Evolutionary conservation across 2,888 invertebrate genomes (phyloP).

Genomic region (Limnephilus lunatus): DNA sequence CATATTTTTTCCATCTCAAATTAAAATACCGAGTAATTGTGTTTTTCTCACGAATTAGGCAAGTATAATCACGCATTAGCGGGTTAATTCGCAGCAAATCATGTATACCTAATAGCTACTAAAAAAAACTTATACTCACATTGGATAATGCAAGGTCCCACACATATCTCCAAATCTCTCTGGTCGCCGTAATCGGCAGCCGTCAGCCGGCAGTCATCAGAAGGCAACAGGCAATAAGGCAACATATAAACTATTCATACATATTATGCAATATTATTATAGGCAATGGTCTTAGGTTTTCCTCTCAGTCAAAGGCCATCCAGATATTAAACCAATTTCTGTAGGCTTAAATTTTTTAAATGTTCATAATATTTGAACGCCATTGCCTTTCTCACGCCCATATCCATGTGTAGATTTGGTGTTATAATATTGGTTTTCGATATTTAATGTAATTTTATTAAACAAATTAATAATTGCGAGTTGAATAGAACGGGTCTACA

Average conservation of each 20-base stretch:
- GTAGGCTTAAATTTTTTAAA: background rate
- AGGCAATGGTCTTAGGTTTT: background rate
- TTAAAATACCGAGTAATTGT: background rate
- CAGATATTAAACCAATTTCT: background rate
- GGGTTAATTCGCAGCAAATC: background rate
- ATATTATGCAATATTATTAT: too few relatives aligned
- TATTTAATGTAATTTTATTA: too few relatives aligned
- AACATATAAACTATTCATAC: too few relatives aligned
- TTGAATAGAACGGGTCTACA: too few relatives aligned
- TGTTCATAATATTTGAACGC: background rate
- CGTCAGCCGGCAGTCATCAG: background rate
- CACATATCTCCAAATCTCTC: background rate
- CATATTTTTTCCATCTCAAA: too few relatives aligned
- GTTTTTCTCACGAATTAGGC: background rate
- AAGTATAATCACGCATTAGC: background rate
- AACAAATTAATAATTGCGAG: too few relatives aligned
- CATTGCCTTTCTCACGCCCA: background rate
- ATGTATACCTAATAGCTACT: background rate
- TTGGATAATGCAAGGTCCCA: background rate
- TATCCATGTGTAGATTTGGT: background rate
- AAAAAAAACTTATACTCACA: conserved; percentile 2
- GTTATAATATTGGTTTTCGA: too few relatives aligned
- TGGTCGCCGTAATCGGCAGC: background rate
- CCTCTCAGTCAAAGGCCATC: background rate
- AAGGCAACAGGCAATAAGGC: too few relatives aligned